phyloP scores from a whole-genome alignment of 30 jellyfish, hydroid and myxozoan genomes.

The Rhopilema esculentum region DNA sequence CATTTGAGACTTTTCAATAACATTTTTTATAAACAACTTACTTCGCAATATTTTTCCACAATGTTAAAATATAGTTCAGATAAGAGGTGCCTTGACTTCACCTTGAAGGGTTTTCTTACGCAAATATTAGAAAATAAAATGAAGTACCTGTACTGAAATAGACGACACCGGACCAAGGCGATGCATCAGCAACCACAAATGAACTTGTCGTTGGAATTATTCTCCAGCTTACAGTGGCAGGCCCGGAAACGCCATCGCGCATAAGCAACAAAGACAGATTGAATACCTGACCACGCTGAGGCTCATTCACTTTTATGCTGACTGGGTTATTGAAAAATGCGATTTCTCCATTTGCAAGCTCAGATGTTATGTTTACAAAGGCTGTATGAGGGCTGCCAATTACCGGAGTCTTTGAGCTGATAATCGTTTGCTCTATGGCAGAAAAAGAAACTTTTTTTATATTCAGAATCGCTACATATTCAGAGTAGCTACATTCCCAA shows the following conservation, averaged over 20 bases:
- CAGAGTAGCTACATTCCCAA: not conserved
- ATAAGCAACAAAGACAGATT: slow-evolving; percentile 57
- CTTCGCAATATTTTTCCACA: too few relatives aligned
- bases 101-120: too few relatives aligned
- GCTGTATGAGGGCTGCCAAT: slow-evolving; percentile 46
- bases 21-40: too few relatives aligned
- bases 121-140: not conserved
- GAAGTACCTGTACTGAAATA: slow-evolving; percentile 69
- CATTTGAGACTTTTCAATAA: too few relatives aligned
- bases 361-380: slow-evolving; percentile 70
- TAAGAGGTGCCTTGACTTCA: not conserved
- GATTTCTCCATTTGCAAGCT: slow-evolving; percentile 92
- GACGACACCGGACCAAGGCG: slow-evolving; percentile 76
- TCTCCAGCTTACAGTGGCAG: slow-evolving; percentile 87
- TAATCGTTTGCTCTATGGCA: slow-evolving; percentile 65
- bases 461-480: not conserved
- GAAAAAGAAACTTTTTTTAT: not conserved
- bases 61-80: not conserved
- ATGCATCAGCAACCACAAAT: slow-evolving; percentile 70
- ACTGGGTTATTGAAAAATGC: slow-evolving; percentile 80
- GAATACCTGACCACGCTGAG: slow-evolving; percentile 11
- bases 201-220: slow-evolving; percentile 36
- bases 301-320: slow-evolving; percentile 65
- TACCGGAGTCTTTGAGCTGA: slow-evolving; percentile 74
- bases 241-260: slow-evolving; percentile 93